phyloP scores from a whole-genome alignment of 2,888 invertebrate genomes.

The Hymenopus coronatus region DNA sequence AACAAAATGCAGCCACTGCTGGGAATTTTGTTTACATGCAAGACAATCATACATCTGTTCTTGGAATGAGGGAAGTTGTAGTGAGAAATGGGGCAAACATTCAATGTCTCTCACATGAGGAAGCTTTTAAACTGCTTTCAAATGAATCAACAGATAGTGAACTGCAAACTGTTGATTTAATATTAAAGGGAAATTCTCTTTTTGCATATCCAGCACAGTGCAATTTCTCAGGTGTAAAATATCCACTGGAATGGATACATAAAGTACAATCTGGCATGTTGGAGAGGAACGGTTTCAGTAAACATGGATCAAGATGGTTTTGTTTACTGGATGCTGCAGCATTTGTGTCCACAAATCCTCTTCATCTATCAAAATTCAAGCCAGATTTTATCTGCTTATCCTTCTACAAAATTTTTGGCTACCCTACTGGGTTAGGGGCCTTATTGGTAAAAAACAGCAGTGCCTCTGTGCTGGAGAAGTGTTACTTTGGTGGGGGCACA shows the following conservation, averaged over 20 bases:
- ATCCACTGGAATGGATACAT: conserved; percentile 72
- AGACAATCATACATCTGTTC: conserved; percentile 94
- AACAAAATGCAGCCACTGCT: background rate
- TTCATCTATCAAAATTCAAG: conserved; percentile 67
- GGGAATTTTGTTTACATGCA: conserved; percentile 76
- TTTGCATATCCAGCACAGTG: conserved; percentile 90
- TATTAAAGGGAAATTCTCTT: conserved; percentile 53
- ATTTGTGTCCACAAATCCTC: conserved; percentile 69
- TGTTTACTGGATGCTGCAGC: conserved; percentile 85
- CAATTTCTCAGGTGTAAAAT: conserved; percentile 91
- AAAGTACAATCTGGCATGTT: conserved; percentile 60
- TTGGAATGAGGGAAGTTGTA: conserved; percentile 84
- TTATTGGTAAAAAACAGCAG: conserved; percentile 71
- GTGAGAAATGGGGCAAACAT: conserved; percentile 54
- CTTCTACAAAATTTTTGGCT: conserved; percentile 96
- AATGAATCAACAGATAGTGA: background rate
- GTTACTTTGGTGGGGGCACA: conserved; percentile 93
- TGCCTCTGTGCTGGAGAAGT: conserved; percentile 60
- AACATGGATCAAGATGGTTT: conserved; percentile 58
- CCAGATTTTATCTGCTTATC: conserved; percentile 91
- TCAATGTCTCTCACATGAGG: conserved; percentile 57
- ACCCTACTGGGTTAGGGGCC: conserved; percentile 93
- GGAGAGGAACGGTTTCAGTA: background rate
- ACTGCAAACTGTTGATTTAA: background rate
- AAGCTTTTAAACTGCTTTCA: conserved; percentile 48